Base-by-base conservation (phyloP, 2,797 vertebrate species). In the Siniperca undulata region DNA sequence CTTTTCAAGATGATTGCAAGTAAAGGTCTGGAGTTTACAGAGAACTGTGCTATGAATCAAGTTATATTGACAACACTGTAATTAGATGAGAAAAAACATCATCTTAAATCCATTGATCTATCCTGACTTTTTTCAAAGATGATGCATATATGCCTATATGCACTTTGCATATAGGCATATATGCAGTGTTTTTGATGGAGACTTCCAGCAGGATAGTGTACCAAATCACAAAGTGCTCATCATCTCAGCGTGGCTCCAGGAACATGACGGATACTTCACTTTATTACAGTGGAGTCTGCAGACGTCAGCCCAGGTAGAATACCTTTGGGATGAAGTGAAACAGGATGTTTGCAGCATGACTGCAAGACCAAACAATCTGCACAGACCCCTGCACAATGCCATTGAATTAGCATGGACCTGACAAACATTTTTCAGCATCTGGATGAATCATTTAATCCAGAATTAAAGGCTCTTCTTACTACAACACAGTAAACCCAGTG, bases 231-330 rank as follows among this genome's bases (percentile, higher is more conserved):
- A 53, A 68, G 34, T 1, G 5, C 46, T 69, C 27, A 17, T 58
- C 40, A 61, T 59, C 53, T 56, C 59, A 72, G 77, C 52, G 46
- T 36, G 68, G 59, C 40, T 36, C 53, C 64, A 46, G 34, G 12
- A 62, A 62, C 22, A 20, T 22, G 7, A 27, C 53, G 12, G 36
- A 38, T 34, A 34, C 8, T 59, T 59, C 7, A 16, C 7, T 72
- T 48, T 42, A 30, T 53, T 14, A 44, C 14, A 58, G 38, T 10
- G 24, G 53, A 72, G 24, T 44, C 38, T 30, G 22, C 46, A 67
- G 67, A 58, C 22, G 4, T 78, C 67, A 55, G 58, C n/a, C 4
- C 16, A 4, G 9, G 20, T 27, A n/a, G 1, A 19, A 69, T 22
- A 58, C 53, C 64, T 38, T 19, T 24, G 30, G 13, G 22, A 50